Percentiles rank a stretch among this genome's conserved stretches.
These are phyloP conservation scores for Gryllus bimaculatus DNA, from an alignment of 1,140 invertebrate genomes.

Conservation along the genomic window DNA sequence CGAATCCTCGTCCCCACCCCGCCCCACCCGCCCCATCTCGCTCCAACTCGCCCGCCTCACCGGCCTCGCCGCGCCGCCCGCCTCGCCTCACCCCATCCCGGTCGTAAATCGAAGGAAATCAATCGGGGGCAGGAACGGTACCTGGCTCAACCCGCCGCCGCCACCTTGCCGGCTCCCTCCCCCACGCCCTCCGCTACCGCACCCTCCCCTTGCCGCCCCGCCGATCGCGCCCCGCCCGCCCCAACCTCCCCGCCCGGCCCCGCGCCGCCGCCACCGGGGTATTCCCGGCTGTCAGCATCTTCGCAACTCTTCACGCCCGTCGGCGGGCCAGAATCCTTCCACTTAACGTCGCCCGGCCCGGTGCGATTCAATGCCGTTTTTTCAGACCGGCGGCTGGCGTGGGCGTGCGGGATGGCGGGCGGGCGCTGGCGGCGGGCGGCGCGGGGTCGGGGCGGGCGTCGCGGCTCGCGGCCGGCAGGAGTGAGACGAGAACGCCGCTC, in stretches of 20 bases:
- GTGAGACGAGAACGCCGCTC: too few relatives aligned
- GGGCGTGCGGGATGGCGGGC: too few relatives aligned
- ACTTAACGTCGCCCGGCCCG: not conserved
- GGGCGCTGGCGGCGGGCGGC: too few relatives aligned
- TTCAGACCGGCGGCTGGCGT: not conserved
- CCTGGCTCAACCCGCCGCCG: not conserved
- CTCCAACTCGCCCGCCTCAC: not conserved
- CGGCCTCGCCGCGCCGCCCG: not conserved
- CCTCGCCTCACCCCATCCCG: not conserved
- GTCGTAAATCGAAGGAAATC: slow-evolving; percentile 4
- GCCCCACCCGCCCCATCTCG: not conserved
- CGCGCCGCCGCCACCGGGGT: too few relatives aligned
- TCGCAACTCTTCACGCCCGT: slow-evolving; percentile 2
- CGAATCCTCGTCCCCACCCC: too few relatives aligned
- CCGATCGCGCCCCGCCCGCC: too few relatives aligned
- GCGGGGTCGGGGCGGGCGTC: too few relatives aligned
- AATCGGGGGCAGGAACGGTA: not conserved
- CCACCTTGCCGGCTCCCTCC: not conserved
- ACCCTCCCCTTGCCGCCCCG: not conserved
- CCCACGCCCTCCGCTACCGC: too few relatives aligned
- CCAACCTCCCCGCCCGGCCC: too few relatives aligned
- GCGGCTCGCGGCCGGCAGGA: too few relatives aligned
- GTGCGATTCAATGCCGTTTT: not conserved
- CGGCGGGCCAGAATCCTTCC: not conserved
- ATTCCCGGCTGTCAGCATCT: not conserved